phyloP scores from a whole-genome alignment of 1,140 invertebrate species.

The Ericerus pela region DNA sequence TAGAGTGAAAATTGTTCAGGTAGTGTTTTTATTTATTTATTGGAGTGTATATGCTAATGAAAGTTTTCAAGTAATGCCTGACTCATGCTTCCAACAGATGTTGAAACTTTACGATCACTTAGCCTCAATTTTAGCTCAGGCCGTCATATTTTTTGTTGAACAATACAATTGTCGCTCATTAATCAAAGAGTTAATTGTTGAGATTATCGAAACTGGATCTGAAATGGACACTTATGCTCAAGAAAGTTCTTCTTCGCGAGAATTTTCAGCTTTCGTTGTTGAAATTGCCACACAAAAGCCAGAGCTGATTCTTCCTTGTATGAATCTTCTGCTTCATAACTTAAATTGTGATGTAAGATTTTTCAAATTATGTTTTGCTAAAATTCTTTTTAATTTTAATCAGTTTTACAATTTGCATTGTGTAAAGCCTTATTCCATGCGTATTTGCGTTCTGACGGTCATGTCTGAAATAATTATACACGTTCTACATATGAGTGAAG shows the following conservation, averaged over 20 bases:
- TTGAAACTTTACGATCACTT: slow-evolving; percentile 57
- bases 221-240: slow-evolving; percentile 27
- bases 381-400: slow-evolving; percentile 19
- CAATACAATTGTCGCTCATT: slow-evolving; percentile 40
- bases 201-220: slow-evolving; percentile 41
- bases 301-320: slow-evolving; percentile 44
- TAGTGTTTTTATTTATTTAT: slow-evolving; percentile 22
- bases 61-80: neutral
- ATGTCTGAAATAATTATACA: slow-evolving; percentile 55
- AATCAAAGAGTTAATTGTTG: slow-evolving; percentile 51
- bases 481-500: slow-evolving; percentile 33
- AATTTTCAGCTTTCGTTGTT: slow-evolving; percentile 50
- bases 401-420: neutral
- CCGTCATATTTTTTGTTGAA: slow-evolving; percentile 39
- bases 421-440: slow-evolving; percentile 53
- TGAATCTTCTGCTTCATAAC: slow-evolving; percentile 39
- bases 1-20: slow-evolving; percentile 48
- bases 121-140: slow-evolving; percentile 45
- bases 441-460: slow-evolving; percentile 63
- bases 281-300: slow-evolving; percentile 49
- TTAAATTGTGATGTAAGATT: slow-evolving; percentile 41
- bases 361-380: slow-evolving; percentile 31
- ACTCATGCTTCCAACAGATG: slow-evolving; percentile 36
- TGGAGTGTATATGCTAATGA: neutral
- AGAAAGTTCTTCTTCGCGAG: slow-evolving; percentile 41